Percentiles rank a stretch among this genome's conserved stretches.
Evolutionary conservation across 1,140 invertebrate genomes (phyloP).

Genomic region (Trichonephila clavata): DNA sequence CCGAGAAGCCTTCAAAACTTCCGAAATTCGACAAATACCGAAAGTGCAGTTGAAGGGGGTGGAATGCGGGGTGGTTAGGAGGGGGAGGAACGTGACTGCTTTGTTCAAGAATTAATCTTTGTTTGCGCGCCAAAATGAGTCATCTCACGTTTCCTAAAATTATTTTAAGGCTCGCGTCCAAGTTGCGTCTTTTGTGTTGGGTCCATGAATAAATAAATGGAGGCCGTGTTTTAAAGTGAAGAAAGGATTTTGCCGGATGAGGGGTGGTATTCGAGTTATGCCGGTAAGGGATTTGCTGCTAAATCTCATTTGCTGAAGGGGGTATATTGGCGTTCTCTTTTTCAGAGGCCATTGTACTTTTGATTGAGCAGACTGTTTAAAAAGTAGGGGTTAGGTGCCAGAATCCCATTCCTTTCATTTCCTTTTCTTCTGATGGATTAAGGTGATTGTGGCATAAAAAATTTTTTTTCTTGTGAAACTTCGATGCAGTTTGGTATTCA

Average conservation of each 20-base stretch:
- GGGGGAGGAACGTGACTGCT: conserved; percentile 44
- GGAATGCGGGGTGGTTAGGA: background rate
- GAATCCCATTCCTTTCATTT: no score
- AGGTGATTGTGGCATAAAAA: no score
- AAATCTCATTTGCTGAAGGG: background rate
- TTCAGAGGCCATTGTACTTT: background rate
- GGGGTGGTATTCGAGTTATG: conserved; percentile 1
- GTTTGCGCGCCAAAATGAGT: conserved; percentile 33
- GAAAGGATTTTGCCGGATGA: conserved; percentile 22
- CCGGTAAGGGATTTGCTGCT: background rate
- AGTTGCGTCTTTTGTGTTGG: conserved; percentile 33
- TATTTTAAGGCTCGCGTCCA: conserved; percentile 29
- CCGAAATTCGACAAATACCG: background rate
- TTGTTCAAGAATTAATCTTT: conserved; percentile 53
- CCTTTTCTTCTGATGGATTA: no score
- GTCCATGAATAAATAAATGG: conserved; percentile 44
- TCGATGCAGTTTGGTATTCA: no score
- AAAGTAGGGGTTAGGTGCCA: no score
- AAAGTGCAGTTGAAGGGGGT: background rate
- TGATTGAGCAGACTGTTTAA: background rate
- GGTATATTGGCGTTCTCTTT: background rate
- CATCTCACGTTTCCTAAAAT: conserved; percentile 36
- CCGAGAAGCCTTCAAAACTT: conserved; percentile 1
- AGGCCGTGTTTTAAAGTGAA: conserved; percentile 18
- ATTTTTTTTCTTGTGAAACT: no score